Evolutionary conservation across 2,888 invertebrate genomes (phyloP).

Genomic region (Tupiocoris notatus): DNA sequence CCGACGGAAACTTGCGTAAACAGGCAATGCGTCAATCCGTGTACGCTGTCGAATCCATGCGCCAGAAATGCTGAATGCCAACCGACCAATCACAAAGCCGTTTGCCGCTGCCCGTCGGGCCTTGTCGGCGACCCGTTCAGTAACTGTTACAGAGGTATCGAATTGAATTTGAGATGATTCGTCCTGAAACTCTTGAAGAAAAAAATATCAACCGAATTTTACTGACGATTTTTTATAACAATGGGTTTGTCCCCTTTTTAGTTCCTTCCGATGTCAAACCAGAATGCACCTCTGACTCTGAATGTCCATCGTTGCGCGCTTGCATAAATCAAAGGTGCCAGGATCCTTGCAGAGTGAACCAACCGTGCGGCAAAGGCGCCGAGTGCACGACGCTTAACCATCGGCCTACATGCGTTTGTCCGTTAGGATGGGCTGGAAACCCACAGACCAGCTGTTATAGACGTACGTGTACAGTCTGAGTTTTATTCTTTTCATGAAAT

Average conservation of each 20-base stretch:
- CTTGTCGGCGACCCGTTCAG: slow-evolving; percentile 77
- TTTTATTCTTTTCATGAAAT: too few species aligned
- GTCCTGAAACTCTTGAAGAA: slow-evolving; percentile 51
- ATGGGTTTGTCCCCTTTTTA: not conserved
- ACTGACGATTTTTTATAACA: not conserved
- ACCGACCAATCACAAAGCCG: slow-evolving; percentile 71
- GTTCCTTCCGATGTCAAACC: slow-evolving; percentile 53
- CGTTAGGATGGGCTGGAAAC: slow-evolving; percentile 82
- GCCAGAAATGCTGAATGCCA: slow-evolving; percentile 75
- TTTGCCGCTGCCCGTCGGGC: slow-evolving; percentile 73
- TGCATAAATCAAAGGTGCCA: slow-evolving; percentile 78
- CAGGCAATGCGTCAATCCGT: slow-evolving; percentile 74
- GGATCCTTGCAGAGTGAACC: slow-evolving; percentile 72
- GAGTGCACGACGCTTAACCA: slow-evolving; percentile 75
- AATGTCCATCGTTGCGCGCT: slow-evolving; percentile 74
- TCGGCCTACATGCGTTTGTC: slow-evolving; percentile 80
- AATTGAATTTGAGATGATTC: too few species aligned
- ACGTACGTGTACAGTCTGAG: too few species aligned
- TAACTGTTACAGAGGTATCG: slow-evolving; percentile 64
- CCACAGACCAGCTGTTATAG: slow-evolving; percentile 81
- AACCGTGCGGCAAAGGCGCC: slow-evolving; percentile 78
- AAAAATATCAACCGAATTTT: not conserved
- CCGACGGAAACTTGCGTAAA: slow-evolving; percentile 70
- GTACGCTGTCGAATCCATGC: slow-evolving; percentile 68
- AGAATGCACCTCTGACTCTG: slow-evolving; percentile 70